These are phyloP conservation scores for Pinna nobilis DNA, from an alignment of 1,140 invertebrate genomes.

Conservation along the genomic window DNA sequence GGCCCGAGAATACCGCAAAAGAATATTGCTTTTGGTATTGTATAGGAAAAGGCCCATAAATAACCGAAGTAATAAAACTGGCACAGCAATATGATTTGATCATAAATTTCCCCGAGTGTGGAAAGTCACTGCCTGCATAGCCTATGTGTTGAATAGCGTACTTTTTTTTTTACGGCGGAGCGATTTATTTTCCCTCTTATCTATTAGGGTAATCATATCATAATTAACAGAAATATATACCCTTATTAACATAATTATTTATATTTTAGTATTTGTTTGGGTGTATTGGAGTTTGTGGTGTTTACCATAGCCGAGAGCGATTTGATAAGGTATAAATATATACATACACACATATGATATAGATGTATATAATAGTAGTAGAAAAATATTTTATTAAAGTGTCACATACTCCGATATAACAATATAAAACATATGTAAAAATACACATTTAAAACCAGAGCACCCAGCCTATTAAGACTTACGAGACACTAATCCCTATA, in stretches of 20 bases:
- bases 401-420: no score
- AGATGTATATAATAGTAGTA: no score
- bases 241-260: not conserved
- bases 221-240: not conserved
- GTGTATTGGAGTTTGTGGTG: no score
- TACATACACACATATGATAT: no score
- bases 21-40: not conserved
- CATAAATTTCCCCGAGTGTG: conserved; percentile 4
- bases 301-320: no score
- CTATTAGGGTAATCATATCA: conserved; percentile 5
- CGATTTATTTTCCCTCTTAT: conserved; percentile 7
- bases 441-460: no score
- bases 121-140: conserved; percentile 11
- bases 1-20: not conserved
- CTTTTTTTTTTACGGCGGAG: not conserved
- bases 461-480: no score
- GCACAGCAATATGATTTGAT: conserved; percentile 3
- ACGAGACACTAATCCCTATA: no score
- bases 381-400: no score
- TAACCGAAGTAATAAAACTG: conserved; percentile 14
- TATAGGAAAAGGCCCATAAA: conserved; percentile 6
- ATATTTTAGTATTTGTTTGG: not conserved
- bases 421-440: no score
- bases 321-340: no score
- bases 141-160: conserved; percentile 1